Evolutionary conservation across 2,113 vertebrate genomes (phyloP).

Genomic region (Chauna torquata): DNA sequence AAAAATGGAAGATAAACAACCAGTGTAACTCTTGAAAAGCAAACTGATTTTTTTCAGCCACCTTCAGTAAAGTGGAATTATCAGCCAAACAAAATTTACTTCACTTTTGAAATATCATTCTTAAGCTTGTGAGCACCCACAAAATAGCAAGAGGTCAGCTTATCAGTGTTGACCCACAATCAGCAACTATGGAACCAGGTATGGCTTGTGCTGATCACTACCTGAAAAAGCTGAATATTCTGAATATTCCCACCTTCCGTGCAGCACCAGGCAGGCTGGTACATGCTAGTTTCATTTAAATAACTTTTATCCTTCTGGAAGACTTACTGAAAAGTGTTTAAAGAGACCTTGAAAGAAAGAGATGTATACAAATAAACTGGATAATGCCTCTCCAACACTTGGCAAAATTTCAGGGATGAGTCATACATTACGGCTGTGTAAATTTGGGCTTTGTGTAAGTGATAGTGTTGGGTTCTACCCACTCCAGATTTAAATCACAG

Average conservation of each 20-base stretch:
- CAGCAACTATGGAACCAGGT: neutral
- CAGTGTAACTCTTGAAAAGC: neutral
- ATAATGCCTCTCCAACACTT: constrained; percentile 18
- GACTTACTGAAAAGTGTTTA: constrained; percentile 1
- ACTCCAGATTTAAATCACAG: constrained; percentile 8
- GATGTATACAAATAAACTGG: constrained; percentile 21
- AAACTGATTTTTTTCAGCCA: neutral
- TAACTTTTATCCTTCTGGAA: constrained; percentile 14
- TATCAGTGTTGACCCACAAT: neutral
- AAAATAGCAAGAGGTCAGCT: neutral
- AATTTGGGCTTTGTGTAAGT: neutral
- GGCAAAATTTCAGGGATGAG: constrained; percentile 38
- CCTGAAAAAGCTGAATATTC: neutral
- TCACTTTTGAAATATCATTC: neutral
- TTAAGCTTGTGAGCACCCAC: neutral
- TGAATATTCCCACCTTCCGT: neutral
- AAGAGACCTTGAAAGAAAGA: constrained; percentile 22
- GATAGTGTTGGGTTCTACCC: neutral
- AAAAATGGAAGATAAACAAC: neutral
- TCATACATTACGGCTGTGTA: constrained; percentile 5
- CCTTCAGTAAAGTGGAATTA: neutral
- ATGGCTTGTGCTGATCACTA: neutral
- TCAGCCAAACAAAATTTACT: neutral
- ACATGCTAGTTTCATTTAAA: neutral
- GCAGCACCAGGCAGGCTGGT: neutral